Evolutionary conservation across 64 coral and sea anemone species (phyloP), one percentile per base, ranked within the genome.

Genomic region (Trachythela sp.): DNA sequence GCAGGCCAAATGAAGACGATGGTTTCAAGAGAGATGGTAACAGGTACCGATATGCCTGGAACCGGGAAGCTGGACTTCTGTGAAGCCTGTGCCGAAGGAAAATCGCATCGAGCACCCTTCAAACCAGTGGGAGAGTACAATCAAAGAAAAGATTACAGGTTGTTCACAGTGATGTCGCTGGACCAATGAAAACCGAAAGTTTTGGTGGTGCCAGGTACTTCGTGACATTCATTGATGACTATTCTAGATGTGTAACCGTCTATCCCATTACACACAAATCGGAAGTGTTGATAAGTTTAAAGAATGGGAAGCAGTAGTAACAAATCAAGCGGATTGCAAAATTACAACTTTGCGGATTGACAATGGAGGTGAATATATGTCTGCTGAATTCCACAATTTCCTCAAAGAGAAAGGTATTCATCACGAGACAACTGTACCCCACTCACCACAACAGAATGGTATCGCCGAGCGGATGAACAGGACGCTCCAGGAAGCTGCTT

Each of bases 121-220:
- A 26, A 33, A 59, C 0, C 86, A 67, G 52, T 88, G 50, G 86
- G 86, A 88, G 56, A n/a, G 64, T 88, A 39, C 86, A 40, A 4
- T 88, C 86, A 39, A 88, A 37, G 52, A 36, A 37, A 67, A 58
- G 64, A 67, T 64, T 88, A 88, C 31, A 88, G 56, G 22, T 88
- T 39, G 51, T 88, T 67, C 54, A 88, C 86, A 70, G 54, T 33
- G 54, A 88, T 88, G 54, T 70, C 15, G n/a, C n/a, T n/a, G n/a
- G n/a, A n/a, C n/a, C n/a, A n/a, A n/a, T n/a, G n/a, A n/a, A n/a
- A n/a, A n/a, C 68, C 29, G 68, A 72, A 35, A 72, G 18, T 72
- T 72, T 29, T 35, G 68, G 68, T 72, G 68, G 68, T 22, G 68
- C 68, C 2, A 72, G 68, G 68, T 72, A 72, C 18, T 72, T 72